phyloP scores from a whole-genome alignment of 1,140 invertebrate genomes.

The Triops cancriformis region DNA sequence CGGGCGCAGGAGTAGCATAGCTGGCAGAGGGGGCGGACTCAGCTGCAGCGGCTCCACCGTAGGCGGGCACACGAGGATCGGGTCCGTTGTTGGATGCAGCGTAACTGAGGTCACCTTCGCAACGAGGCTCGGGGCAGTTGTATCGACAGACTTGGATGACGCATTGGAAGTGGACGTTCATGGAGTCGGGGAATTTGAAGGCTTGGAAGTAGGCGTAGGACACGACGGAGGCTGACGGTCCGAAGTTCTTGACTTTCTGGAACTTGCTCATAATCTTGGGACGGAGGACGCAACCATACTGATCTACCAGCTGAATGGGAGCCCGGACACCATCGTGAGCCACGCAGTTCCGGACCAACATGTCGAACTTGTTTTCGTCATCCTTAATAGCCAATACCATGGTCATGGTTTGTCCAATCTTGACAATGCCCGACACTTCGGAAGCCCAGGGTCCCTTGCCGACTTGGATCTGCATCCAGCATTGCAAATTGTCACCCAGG shows the following conservation, averaged over 20 bases:
- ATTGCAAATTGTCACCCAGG: constrained; percentile 86
- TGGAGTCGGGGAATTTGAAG: constrained; percentile 93
- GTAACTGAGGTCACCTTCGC: constrained; percentile 60
- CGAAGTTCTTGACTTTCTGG: constrained; percentile 93
- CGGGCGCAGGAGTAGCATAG: background rate
- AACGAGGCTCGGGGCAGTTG: constrained; percentile 85
- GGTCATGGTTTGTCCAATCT: constrained; percentile 92
- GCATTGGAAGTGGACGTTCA: constrained; percentile 96
- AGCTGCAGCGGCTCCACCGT: constrained; percentile 26
- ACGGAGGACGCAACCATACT: constrained; percentile 80
- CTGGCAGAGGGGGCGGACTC: background rate
- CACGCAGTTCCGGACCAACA: constrained; percentile 87
- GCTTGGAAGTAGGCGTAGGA: constrained; percentile 93
- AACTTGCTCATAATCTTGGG: constrained; percentile 89
- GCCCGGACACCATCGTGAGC: constrained; percentile 87
- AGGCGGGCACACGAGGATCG: constrained; percentile 29
- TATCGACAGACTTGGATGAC: constrained; percentile 90
- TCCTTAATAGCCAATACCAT: constrained; percentile 92
- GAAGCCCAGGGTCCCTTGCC: constrained; percentile 90
- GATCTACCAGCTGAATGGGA: constrained; percentile 84
- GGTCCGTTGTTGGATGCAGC: constrained; percentile 44
- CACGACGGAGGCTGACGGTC: constrained; percentile 82
- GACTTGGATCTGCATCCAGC: constrained; percentile 94
- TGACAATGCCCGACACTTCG: constrained; percentile 87
- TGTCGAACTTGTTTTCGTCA: constrained; percentile 91